These are phyloP conservation scores for Meleagris gallopavo DNA, from an alignment of 2,113 vertebrate genomes.

Conservation along the genomic window DNA sequence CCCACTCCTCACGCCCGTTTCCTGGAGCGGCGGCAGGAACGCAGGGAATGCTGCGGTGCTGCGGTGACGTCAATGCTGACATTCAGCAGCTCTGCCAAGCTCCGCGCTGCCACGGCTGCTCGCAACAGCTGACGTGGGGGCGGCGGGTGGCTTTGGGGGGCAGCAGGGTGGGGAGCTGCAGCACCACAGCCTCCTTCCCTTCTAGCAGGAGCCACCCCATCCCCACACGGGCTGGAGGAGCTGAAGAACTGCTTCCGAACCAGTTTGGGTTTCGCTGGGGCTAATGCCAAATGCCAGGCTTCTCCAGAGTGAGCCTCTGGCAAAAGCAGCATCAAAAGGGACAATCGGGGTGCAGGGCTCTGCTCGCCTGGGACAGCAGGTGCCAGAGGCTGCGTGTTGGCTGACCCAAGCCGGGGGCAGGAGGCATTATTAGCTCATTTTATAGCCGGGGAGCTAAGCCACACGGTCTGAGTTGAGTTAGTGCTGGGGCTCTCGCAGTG, in stretches of 20 bases:
- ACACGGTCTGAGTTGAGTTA: not conserved
- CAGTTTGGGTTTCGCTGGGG: not conserved
- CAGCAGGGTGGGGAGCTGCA: fast-evolving
- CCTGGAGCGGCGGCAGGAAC: constrained; percentile 68
- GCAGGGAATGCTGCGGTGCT: constrained; percentile 69
- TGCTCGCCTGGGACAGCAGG: not conserved
- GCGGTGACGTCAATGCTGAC: constrained; percentile 81
- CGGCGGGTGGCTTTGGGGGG: not conserved
- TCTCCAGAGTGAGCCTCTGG: fast-evolving
- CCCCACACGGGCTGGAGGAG: fast-evolving
- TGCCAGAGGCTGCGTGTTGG: not conserved
- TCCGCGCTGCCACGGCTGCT: constrained; percentile 17
- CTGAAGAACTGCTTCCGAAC: fast-evolving
- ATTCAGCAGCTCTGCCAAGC: constrained; percentile 73
- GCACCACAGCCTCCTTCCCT: fast-evolving
- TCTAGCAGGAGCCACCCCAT: not conserved
- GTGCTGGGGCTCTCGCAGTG: not conserved
- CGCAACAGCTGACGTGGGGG: constrained; percentile 48
- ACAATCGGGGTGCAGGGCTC: not conserved
- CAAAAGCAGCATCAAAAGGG: not conserved
- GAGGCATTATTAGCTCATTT: not conserved
- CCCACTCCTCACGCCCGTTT: constrained; percentile 42
- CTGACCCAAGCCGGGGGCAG: not conserved
- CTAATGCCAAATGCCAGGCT: not conserved
- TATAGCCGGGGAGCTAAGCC: not conserved